phyloP scores from a whole-genome alignment of 2,113 vertebrate genomes.

The Rhinogobius similis region DNA sequence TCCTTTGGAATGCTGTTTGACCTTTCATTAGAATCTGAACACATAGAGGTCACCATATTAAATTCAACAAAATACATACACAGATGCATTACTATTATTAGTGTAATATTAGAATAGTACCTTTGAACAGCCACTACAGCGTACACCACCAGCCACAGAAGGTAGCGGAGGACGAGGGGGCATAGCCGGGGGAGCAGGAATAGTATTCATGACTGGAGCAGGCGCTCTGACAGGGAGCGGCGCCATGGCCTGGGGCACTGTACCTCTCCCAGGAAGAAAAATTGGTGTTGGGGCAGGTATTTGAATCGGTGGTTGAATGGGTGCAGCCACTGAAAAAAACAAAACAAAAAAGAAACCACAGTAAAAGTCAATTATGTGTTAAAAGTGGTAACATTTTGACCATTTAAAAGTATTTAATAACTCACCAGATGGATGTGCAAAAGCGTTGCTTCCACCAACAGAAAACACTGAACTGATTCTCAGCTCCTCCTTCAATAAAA shows the following conservation, averaged over 20 bases:
- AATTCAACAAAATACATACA: neutral
- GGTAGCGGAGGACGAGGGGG: constrained; percentile 66
- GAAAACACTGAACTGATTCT: constrained; percentile 98
- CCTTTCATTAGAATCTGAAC: constrained; percentile 87
- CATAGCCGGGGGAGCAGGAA: constrained; percentile 22
- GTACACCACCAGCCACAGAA: constrained; percentile 78
- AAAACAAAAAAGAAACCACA: no score
- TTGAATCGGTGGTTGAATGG: constrained; percentile 18
- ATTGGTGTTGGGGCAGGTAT: constrained; percentile 41
- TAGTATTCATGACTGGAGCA: constrained; percentile 24
- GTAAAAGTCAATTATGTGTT: neutral
- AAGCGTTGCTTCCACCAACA: constrained; percentile 82
- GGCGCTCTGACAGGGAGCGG: constrained; percentile 47
- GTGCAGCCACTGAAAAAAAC: constrained; percentile 33
- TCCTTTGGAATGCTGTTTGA: constrained; percentile 96
- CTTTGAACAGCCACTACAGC: constrained; percentile 96
- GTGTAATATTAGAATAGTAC: constrained; percentile 42
- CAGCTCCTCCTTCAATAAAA: constrained; percentile 86
- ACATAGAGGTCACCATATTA: neutral
- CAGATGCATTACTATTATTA: neutral
- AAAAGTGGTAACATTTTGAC: neutral
- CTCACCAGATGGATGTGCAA: constrained; percentile 83
- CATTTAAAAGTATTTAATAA: neutral
- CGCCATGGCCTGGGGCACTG: constrained; percentile 64
- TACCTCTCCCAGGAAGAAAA: constrained; percentile 62